Conservation (phyloP, 2,797 vertebrate species). For the Brachyalestes nurse region DNA sequence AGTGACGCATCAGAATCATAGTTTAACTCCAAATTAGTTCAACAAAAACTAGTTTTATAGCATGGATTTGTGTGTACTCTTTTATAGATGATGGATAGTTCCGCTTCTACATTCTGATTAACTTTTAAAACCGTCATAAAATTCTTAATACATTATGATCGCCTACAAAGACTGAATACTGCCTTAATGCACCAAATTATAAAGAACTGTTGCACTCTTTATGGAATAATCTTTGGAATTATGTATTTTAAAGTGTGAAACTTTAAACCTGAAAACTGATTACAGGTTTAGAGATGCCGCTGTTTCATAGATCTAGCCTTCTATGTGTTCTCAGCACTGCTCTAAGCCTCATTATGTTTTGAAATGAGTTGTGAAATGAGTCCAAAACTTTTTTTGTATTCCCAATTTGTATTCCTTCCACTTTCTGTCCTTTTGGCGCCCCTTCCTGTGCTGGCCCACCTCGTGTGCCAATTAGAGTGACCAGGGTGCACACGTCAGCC, state of each 20-base stretch:
- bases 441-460: slow-evolving; percentile 31
- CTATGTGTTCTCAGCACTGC: neutral
- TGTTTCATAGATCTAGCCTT: neutral
- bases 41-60: slow-evolving; percentile 30
- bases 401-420: slow-evolving; percentile 48
- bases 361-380: neutral
- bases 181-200: too few relatives aligned
- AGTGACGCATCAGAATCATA: slow-evolving; percentile 41
- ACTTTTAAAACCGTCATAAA: too few relatives aligned
- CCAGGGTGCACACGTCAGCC: slow-evolving; percentile 32
- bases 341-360: slow-evolving; percentile 4
- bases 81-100: too few relatives aligned
- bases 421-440: slow-evolving; percentile 41
- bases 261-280: neutral
- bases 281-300: too few relatives aligned
- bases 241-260: neutral
- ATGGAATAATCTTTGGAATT: neutral
- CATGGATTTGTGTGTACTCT: too few relatives aligned
- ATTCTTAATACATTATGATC: too few relatives aligned
- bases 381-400: slow-evolving; percentile 34
- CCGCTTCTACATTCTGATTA: too few relatives aligned
- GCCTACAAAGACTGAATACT: too few relatives aligned
- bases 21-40: slow-evolving; percentile 34
- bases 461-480: slow-evolving; percentile 51
- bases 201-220: neutral